A percentile compares a stretch with the other conserved stretches of the same genome.
These are phyloP conservation scores for Augiades crinisus DNA, from an alignment of 2,888 invertebrate species.

Conservation along the genomic window DNA sequence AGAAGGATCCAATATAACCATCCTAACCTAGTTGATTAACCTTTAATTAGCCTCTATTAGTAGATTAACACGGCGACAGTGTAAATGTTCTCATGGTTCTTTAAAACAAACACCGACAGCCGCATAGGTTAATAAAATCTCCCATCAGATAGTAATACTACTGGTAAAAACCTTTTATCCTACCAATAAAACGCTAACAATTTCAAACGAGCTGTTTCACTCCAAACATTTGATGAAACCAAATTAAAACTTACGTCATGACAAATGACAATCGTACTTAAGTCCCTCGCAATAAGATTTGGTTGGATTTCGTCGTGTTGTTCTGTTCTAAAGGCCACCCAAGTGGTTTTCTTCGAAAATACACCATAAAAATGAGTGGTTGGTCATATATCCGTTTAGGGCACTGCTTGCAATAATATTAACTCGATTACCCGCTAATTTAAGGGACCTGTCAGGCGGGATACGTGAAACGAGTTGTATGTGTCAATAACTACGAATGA, in stretches of 20 bases:
- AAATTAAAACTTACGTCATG: not conserved
- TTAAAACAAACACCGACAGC: constrained; percentile 1
- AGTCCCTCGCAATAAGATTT: constrained; percentile 18
- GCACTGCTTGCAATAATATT: constrained; percentile 34
- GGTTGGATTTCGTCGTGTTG: constrained; percentile 12
- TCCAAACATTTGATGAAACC: constrained; percentile 30
- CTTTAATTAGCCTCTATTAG: constrained; percentile 12
- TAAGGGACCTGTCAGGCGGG: constrained; percentile 3
- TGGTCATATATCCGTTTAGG: constrained; percentile 38
- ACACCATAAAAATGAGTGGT: constrained; percentile 53
- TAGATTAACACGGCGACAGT: constrained; percentile 14
- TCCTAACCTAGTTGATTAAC: not conserved
- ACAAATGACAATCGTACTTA: constrained; percentile 34
- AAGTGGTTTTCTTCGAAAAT: constrained; percentile 54
- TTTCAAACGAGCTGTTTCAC: constrained; percentile 38
- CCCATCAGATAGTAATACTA: constrained; percentile 35
- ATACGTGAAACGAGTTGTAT: not conserved
- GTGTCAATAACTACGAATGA: not conserved
- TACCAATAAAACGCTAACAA: constrained; percentile 56
- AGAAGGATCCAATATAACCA: too few relatives aligned
- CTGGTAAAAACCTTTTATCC: constrained; percentile 44
- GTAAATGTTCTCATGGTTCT: constrained; percentile 13
- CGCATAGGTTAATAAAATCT: constrained; percentile 34
- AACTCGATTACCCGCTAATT: constrained; percentile 43
- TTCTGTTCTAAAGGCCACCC: constrained; percentile 53